A percentile compares a stretch with the other conserved stretches of the same genome.
Conservation (phyloP, 53 echinoderm and acorn worm genomes). For the Luidia sarsii region DNA sequence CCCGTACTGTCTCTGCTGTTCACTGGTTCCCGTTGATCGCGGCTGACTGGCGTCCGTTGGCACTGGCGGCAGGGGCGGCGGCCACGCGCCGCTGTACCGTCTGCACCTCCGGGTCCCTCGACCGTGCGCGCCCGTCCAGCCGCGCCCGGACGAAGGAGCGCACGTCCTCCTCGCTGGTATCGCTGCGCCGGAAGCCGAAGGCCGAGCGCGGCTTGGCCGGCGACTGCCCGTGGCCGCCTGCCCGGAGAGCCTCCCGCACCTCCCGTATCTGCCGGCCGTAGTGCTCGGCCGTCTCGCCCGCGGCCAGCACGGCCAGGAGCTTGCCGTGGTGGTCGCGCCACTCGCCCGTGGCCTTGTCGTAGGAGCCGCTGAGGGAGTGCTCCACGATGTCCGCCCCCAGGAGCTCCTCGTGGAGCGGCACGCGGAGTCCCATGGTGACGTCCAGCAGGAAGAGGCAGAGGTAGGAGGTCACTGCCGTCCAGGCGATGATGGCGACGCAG, state of each 20-base stretch:
- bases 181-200: slow-evolving; percentile 43
- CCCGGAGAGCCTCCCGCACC: slow-evolving; percentile 15
- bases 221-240: neutral
- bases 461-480: slow-evolving; percentile 70
- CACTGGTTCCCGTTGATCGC: too few species aligned
- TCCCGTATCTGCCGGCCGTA: slow-evolving; percentile 35
- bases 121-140: too few species aligned
- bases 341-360: slow-evolving; percentile 74
- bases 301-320: slow-evolving; percentile 54
- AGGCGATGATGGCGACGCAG: slow-evolving; percentile 57
- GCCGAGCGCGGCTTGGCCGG: slow-evolving; percentile 11
- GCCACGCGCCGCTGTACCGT: too few species aligned
- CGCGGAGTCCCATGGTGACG: slow-evolving; percentile 81
- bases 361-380: slow-evolving; percentile 83
- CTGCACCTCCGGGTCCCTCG: too few species aligned
- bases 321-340: slow-evolving; percentile 61
- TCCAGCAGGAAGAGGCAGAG: slow-evolving; percentile 63
- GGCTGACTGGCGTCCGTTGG: too few species aligned
- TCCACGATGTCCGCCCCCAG: slow-evolving; percentile 92
- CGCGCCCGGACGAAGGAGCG: neutral
- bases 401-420: slow-evolving; percentile 87
- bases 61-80: too few species aligned
- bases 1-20: too few species aligned
- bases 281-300: slow-evolving; percentile 26
- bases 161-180: slow-evolving; percentile 16